Evolutionary conservation across 1,140 invertebrate species (phyloP), one percentile per base, ranked within the genome.

Genomic region (Drosophila aff.): DNA sequence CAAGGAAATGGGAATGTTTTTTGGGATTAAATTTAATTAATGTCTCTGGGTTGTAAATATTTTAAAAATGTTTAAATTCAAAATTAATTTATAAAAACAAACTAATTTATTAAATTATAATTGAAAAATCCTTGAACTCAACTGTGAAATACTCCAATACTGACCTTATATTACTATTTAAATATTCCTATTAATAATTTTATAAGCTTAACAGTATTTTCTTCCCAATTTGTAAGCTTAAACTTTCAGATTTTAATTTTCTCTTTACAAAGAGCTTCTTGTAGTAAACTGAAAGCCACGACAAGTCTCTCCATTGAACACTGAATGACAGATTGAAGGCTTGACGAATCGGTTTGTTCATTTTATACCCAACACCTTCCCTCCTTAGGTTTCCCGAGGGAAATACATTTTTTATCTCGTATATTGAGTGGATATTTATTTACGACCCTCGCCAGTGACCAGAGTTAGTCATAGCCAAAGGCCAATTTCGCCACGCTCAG

Each of bases 381-480:
- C 28, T 10, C 4, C 10, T 16, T 16, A 6, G 7, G 5, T 62
- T 43, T 65, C 16, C 21, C 31, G 21, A 18, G 67, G 67, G 62
- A 79, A 82, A 10, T 36, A 75, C 80, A 53, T 26, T 53, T 33
- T 72, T 71, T 71, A 50, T 55, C 71, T 47, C 2, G 15, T 15
- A 10, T 11, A 31, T 18, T 52, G 10, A 23, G 16, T 68, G 68
- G 71, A 74, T 74, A 74, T 7, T 38, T 43, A 66, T 72, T 58
- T 46, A 69, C 72, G 46, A 75, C 26, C 38, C 15, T 16, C 31
- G 11, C 2, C 21, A 71, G 21, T 73, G 55, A 23, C 57, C 41
- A 52, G 49, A 52, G 18, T 84, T 84, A 84, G 81, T 84, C 81
- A 83, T 21, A 33, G 23, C 5, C 13, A 4, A 6, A 40, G 23